These are phyloP conservation scores for Telmatherina bonti DNA, from an alignment of 2,797 vertebrate species.

Conservation along the genomic window DNA sequence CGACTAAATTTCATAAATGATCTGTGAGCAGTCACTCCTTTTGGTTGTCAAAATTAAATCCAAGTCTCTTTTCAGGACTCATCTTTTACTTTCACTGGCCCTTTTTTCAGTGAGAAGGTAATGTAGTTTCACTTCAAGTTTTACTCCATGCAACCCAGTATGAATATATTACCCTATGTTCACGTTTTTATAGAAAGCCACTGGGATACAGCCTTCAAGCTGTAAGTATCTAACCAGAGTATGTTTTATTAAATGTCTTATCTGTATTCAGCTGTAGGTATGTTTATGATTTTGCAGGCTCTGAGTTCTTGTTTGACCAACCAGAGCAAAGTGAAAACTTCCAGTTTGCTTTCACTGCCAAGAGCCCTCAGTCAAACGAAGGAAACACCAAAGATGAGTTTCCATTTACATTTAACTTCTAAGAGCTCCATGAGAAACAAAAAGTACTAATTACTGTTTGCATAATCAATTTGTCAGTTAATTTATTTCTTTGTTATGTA, in stretches of 20 bases:
- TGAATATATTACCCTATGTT: conserved; percentile 1
- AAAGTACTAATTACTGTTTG: neutral
- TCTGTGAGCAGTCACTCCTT: conserved; percentile 4
- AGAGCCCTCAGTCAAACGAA: conserved; percentile 57
- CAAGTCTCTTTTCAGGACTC: conserved; percentile 72
- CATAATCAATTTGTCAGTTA: neutral
- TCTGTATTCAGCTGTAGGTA: conserved; percentile 2
- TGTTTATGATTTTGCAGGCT: conserved; percentile 52
- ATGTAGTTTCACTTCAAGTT: neutral
- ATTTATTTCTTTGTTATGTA: neutral
- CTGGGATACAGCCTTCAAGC: conserved; percentile 69
- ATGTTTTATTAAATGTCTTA: neutral
- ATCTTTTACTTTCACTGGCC: conserved; percentile 74
- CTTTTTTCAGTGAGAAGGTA: conserved; percentile 84
- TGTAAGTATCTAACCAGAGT: conserved; percentile 54
- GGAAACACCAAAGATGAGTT: conserved; percentile 63
- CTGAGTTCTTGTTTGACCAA: conserved; percentile 79
- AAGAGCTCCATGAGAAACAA: conserved; percentile 19
- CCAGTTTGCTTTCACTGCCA: conserved; percentile 74
- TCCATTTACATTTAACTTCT: conserved; percentile 83
- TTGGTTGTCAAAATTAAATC: conserved; percentile 17
- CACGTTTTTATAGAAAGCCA: conserved; percentile 71
- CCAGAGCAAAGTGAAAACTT: conserved; percentile 77
- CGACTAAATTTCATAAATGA: conserved; percentile 9
- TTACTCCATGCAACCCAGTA: neutral